Percentiles rank a stretch among this genome's conserved stretches.
phyloP scores from a whole-genome alignment of 1,140 invertebrate genomes.

The Bombus confusus region DNA sequence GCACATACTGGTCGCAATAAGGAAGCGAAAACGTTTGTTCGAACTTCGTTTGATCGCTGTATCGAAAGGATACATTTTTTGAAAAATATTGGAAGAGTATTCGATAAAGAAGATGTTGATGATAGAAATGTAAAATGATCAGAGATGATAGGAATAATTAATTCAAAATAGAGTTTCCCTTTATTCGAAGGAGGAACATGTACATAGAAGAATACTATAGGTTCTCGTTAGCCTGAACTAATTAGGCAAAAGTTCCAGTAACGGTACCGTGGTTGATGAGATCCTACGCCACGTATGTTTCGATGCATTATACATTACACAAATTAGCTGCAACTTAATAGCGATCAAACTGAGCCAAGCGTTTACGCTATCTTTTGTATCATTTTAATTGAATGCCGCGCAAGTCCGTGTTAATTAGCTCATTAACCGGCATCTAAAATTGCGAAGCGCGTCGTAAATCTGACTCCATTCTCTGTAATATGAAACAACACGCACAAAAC shows the following conservation, averaged over 20 bases:
- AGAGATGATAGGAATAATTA: background rate
- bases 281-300: background rate
- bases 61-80: background rate
- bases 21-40: background rate
- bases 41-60: background rate
- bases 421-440: conserved; percentile 18
- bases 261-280: conserved; percentile 1
- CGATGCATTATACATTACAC: conserved; percentile 24
- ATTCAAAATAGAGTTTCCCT: background rate
- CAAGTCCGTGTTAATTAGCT: conserved; percentile 16
- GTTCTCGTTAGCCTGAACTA: conserved; percentile 20
- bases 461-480: background rate
- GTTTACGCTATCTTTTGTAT: conserved; percentile 15
- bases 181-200: background rate
- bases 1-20: background rate
- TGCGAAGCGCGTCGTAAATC: background rate
- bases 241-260: conserved; percentile 26
- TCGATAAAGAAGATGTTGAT: background rate
- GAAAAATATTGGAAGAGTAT: background rate
- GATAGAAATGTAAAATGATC: background rate
- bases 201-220: background rate
- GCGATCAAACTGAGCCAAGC: background rate
- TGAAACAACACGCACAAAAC: too few species aligned
- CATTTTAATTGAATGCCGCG: conserved; percentile 17
- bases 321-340: conserved; percentile 19